Evolutionary conservation across 2,888 invertebrate genomes (phyloP).

Genomic region (Stenotaenia linearis): DNA sequence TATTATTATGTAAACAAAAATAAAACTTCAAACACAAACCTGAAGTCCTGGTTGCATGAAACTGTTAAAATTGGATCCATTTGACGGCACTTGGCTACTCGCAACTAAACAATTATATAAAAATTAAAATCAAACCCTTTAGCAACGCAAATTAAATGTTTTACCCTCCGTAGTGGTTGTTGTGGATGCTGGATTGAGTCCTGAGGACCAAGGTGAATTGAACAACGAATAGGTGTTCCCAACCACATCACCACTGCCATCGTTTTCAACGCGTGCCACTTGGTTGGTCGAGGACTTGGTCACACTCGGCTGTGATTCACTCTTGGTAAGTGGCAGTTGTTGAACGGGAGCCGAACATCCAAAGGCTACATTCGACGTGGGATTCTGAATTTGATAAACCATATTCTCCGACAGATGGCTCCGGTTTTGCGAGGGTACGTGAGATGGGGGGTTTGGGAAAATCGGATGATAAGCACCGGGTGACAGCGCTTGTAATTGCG

Average conservation of each 20-base stretch:
- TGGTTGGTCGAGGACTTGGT: background rate
- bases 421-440: constrained; percentile 35
- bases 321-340: background rate
- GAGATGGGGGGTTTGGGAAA: constrained; percentile 33
- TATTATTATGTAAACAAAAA: background rate
- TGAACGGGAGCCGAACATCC: background rate
- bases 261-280: background rate
- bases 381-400: constrained; percentile 29
- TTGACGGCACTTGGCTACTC: constrained; percentile 1
- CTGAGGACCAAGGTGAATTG: constrained; percentile 41
- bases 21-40: constrained; percentile 35
- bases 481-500: constrained; percentile 20
- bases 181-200: constrained; percentile 35
- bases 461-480: constrained; percentile 31
- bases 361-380: background rate
- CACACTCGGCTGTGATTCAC: background rate
- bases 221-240: constrained; percentile 43
- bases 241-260: constrained; percentile 27
- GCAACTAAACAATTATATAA: background rate
- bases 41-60: constrained; percentile 39
- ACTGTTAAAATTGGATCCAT: constrained; percentile 33
- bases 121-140: background rate
- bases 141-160: background rate
- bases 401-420: constrained; percentile 9
- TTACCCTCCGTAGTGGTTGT: constrained; percentile 32